These are phyloP conservation scores for Myotis vivesi DNA, from an alignment of 2,797 vertebrate species.

Conservation along the genomic window DNA sequence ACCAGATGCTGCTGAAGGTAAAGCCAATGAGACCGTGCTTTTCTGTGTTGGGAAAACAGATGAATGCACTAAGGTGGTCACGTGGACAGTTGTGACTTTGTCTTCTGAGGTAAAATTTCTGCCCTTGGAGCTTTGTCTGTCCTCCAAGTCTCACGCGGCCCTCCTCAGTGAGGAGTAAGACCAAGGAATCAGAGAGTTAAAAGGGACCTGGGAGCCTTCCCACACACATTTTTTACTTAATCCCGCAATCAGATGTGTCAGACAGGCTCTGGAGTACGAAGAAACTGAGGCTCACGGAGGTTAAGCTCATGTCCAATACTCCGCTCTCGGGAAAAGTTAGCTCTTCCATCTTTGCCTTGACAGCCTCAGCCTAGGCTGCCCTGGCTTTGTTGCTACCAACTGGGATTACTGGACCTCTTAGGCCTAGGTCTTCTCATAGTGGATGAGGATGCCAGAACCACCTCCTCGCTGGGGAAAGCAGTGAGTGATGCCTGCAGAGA, in stretches of 20 bases:
- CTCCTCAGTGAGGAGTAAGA: not conserved
- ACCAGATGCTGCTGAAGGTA: slow-evolving; percentile 94
- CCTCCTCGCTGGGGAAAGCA: not conserved
- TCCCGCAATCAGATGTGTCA: not conserved
- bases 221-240: not conserved
- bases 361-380: not conserved
- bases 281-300: not conserved
- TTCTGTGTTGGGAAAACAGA: not conserved
- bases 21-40: not conserved
- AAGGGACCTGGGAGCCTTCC: not conserved
- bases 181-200: not conserved
- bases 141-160: not conserved
- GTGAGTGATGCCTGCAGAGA: not conserved
- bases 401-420: not conserved
- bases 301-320: not conserved
- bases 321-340: not conserved
- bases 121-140: not conserved
- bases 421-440: not conserved
- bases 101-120: not conserved
- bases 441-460: too few species aligned
- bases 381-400: fast-evolving
- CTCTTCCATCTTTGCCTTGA: not conserved
- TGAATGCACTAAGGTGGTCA: not conserved
- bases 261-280: not conserved
- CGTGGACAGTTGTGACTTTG: not conserved